These are phyloP conservation scores for Chironomus tentans DNA, from an alignment of 2,888 invertebrate species.

Conservation along the genomic window DNA sequence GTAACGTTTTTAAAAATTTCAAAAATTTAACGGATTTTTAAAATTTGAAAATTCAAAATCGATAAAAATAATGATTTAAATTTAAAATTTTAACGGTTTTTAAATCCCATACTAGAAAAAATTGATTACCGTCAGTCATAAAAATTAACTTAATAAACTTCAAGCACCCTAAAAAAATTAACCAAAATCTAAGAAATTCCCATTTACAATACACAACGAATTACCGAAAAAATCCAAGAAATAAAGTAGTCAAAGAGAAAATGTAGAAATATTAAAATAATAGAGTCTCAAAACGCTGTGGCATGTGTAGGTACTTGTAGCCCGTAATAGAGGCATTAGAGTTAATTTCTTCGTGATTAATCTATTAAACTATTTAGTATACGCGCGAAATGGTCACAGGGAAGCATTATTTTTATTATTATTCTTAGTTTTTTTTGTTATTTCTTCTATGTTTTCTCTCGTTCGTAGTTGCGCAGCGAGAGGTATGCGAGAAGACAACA, in stretches of 20 bases:
- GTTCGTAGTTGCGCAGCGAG: background rate
- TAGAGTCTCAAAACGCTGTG: background rate
- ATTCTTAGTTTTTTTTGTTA: background rate
- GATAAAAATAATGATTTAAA: too few species aligned
- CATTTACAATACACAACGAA: background rate
- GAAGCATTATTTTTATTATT: background rate
- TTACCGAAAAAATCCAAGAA: background rate
- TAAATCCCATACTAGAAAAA: too few species aligned
- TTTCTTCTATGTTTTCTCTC: background rate
- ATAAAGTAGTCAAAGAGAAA: background rate
- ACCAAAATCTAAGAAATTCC: too few species aligned
- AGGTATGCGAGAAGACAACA: background rate
- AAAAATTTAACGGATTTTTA: too few species aligned
- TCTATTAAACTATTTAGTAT: constrained; percentile 21
- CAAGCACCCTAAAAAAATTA: too few species aligned
- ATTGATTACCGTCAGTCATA: too few species aligned
- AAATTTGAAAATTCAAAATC: too few species aligned
- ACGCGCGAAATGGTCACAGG: constrained; percentile 1
- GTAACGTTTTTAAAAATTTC: too few species aligned
- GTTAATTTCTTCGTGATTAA: constrained; percentile 26
- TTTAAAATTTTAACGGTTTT: too few species aligned
- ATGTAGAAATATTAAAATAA: constrained; percentile 1
- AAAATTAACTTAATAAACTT: too few species aligned
- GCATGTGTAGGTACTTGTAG: constrained; percentile 22
- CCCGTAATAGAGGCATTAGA: constrained; percentile 19